Evolutionary conservation across 1,140 invertebrate species (phyloP).

Genomic region (Aradophagus sp.): DNA sequence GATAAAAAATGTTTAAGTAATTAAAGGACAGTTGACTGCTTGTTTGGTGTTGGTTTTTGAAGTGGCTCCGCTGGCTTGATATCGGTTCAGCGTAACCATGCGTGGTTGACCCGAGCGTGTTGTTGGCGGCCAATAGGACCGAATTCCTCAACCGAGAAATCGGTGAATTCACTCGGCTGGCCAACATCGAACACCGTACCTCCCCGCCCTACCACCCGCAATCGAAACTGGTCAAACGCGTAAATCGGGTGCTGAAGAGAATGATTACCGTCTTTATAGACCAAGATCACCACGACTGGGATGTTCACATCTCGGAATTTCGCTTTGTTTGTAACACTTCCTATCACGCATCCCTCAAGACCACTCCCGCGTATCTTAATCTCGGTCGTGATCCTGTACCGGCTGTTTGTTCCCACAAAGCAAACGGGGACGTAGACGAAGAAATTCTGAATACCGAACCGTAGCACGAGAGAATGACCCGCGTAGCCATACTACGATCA

Average conservation of each 20-base stretch:
- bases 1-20: no score
- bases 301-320: constrained; percentile 7
- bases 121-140: constrained; percentile 53
- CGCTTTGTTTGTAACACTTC: constrained; percentile 56
- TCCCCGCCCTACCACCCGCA: constrained; percentile 55
- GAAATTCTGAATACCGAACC: not conserved
- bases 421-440: not conserved
- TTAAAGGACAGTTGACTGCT: no score
- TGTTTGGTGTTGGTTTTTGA: no score
- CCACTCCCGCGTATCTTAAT: constrained; percentile 63
- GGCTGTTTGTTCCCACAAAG: not conserved
- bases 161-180: no score
- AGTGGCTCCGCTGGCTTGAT: no score
- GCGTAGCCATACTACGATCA: no score
- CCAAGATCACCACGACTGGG: constrained; percentile 23
- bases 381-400: constrained; percentile 54
- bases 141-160: constrained; percentile 4
- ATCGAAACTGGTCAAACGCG: constrained; percentile 67
- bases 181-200: constrained; percentile 52
- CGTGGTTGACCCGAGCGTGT: constrained; percentile 6
- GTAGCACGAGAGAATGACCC: constrained; percentile 1
- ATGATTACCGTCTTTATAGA: constrained; percentile 61
- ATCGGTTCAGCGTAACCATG: no score
- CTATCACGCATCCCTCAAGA: constrained; percentile 51
- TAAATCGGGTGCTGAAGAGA: constrained; percentile 67